phyloP scores from a whole-genome alignment of 2,797 vertebrate genomes.

The Acanthiza pusilla region DNA sequence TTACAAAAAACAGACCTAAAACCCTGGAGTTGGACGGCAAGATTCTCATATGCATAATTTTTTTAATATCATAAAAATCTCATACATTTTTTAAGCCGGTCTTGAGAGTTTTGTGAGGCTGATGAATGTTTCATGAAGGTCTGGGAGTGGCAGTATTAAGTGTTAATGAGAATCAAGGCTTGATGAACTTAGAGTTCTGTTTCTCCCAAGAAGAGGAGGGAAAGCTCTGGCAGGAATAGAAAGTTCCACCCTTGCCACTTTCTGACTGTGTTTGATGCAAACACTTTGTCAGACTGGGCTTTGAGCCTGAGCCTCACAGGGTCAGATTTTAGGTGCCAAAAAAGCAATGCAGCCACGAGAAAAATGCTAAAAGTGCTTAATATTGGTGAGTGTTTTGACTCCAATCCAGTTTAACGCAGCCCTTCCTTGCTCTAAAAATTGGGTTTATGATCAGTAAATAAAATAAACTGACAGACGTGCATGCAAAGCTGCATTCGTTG shows the following conservation, averaged over 20 bases:
- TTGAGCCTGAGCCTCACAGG: not conserved
- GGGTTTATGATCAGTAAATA: not conserved
- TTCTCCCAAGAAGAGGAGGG: not conserved
- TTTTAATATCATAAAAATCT: conserved; percentile 38
- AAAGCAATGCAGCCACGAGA: not conserved
- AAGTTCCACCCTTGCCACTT: not conserved
- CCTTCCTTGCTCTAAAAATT: not conserved
- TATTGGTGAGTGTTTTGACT: not conserved
- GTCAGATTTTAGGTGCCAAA: not conserved
- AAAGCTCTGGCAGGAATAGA: not conserved
- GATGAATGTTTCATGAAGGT: conserved; percentile 31
- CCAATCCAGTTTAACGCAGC: not conserved
- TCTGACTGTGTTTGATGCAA: not conserved
- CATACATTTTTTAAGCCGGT: conserved; percentile 32
- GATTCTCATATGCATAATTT: not conserved
- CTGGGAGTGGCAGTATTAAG: conserved; percentile 29
- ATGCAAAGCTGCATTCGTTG: not conserved
- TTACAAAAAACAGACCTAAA: not conserved
- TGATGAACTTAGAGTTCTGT: not conserved
- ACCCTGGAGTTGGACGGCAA: not conserved
- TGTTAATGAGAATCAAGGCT: conserved; percentile 35
- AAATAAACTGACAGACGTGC: not conserved
- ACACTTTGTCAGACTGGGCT: not conserved
- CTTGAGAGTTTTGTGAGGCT: not conserved
- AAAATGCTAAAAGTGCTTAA: not conserved